phyloP scores from a whole-genome alignment of 2,797 vertebrate genomes.

The Fringilla coelebs region DNA sequence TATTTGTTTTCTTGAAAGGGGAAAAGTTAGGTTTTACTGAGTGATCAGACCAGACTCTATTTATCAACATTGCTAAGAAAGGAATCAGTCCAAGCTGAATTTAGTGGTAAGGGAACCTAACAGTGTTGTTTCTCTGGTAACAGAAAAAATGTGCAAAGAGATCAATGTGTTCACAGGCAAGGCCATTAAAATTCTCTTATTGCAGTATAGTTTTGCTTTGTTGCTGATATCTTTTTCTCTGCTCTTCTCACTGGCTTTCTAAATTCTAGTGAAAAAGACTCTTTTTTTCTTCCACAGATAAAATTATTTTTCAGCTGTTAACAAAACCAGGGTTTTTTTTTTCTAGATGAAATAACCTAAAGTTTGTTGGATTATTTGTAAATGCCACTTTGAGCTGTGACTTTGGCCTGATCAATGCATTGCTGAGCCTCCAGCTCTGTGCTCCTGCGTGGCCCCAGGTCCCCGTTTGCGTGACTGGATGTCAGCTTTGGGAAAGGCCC shows the following conservation, averaged over 20 bases:
- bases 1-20: not conserved
- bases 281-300: not conserved
- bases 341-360: not conserved
- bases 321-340: not conserved
- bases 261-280: not conserved
- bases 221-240: not conserved
- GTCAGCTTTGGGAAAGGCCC: not conserved
- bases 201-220: not conserved
- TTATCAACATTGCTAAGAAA: not conserved
- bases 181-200: not conserved
- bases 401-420: not conserved
- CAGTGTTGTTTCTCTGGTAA: conserved; percentile 11
- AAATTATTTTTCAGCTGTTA: not conserved
- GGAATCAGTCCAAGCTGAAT: not conserved
- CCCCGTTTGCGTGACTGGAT: not conserved
- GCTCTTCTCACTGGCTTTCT: not conserved
- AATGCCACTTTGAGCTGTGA: not conserved
- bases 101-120: conserved; percentile 6
- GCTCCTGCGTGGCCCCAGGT: rapidly evolving
- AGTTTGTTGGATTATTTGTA: not conserved
- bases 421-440: not conserved
- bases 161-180: not conserved
- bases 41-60: not conserved
- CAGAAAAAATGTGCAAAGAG: not conserved
- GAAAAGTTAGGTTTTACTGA: not conserved